phyloP scores from a whole-genome alignment of 1,140 invertebrate genomes.

The Listronotus bonariensis region DNA sequence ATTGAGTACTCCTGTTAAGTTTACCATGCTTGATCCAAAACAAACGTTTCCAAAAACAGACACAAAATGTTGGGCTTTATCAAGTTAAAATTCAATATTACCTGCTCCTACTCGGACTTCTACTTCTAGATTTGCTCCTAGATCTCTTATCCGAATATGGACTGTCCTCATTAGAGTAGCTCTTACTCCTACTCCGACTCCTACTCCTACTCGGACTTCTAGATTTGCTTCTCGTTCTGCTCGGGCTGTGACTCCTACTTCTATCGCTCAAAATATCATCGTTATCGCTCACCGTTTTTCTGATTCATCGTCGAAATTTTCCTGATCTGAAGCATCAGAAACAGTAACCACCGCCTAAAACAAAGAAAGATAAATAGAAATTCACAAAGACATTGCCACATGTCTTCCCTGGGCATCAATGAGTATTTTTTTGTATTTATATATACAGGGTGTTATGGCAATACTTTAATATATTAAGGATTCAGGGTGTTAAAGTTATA shows the following conservation, averaged over 20 bases:
- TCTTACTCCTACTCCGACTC: constrained; percentile 33
- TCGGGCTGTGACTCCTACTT: constrained; percentile 21
- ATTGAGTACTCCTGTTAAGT: too few relatives aligned
- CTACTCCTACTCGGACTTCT: constrained; percentile 21
- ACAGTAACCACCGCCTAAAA: constrained; percentile 40
- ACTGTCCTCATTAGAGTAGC: constrained; percentile 24
- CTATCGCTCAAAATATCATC: constrained; percentile 26
- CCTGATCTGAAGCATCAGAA: constrained; percentile 41
- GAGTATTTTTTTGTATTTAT: too few relatives aligned
- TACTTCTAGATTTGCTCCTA: constrained; percentile 37
- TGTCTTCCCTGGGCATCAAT: too few relatives aligned
- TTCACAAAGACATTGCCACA: too few relatives aligned
- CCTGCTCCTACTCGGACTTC: constrained; percentile 30
- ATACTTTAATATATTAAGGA: too few relatives aligned
- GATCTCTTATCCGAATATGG: constrained; percentile 39
- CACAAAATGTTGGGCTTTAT: too few relatives aligned
- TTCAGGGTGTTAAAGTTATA: too few relatives aligned
- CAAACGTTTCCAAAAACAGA: too few relatives aligned
- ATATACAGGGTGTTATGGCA: too few relatives aligned
- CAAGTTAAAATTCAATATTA: neutral
- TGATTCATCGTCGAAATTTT: constrained; percentile 31
- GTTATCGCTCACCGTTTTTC: constrained; percentile 27
- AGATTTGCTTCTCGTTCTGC: constrained; percentile 24
- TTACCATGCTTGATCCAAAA: too few relatives aligned
- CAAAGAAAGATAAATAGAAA: constrained; percentile 1